Conservation (phyloP, 2,113 vertebrate species). For the Bujurquina vittata region DNA sequence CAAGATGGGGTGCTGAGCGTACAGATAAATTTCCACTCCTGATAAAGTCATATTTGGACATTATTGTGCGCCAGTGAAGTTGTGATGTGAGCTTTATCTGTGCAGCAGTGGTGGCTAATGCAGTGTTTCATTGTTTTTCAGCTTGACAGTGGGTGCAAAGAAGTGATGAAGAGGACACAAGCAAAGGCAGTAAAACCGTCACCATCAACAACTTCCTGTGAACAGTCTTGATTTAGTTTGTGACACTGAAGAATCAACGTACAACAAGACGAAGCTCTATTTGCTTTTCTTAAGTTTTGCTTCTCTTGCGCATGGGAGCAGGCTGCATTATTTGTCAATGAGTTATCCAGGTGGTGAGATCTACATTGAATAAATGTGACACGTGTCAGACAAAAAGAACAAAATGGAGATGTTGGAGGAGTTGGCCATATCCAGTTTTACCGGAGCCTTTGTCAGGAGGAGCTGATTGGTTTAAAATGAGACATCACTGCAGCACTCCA, state of each 20-base stretch:
- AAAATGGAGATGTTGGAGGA: not conserved
- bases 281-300: not conserved
- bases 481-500: not conserved
- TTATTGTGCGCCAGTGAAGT: too few relatives aligned
- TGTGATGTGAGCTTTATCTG: too few relatives aligned
- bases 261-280: not conserved
- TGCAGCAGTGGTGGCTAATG: not conserved
- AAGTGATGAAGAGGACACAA: conserved; percentile 36
- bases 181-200: not conserved
- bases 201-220: not conserved
- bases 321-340: not conserved
- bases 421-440: not conserved
- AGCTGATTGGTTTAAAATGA: not conserved
- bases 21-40: too few relatives aligned
- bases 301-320: not conserved
- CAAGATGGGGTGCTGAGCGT: too few relatives aligned
- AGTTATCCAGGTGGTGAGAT: not conserved
- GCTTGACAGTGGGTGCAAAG: conserved; percentile 26
- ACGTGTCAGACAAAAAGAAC: not conserved
- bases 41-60: too few relatives aligned
- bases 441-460: not conserved
- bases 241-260: not conserved
- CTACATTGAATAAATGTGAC: not conserved
- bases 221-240: not conserved
- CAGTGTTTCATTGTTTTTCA: conserved; percentile 35